Evolutionary conservation across 2,888 invertebrate genomes (phyloP).

Genomic region (Calephelis perditalis): DNA sequence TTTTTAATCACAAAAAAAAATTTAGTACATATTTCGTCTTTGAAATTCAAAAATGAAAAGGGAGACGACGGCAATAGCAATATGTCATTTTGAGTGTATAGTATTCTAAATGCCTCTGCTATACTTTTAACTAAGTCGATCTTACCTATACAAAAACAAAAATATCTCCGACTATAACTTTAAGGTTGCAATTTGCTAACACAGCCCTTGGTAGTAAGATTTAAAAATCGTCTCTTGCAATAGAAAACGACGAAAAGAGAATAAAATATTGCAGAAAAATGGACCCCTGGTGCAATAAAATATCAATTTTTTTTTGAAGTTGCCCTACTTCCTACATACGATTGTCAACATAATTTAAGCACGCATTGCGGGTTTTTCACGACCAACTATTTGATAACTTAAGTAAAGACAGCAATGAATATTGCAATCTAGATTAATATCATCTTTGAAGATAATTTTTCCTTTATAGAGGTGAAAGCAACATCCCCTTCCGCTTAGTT

Average conservation of each 20-base stretch:
- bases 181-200: conserved; percentile 33
- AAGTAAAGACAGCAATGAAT: conserved; percentile 21
- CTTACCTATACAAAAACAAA: background rate
- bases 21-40: too few species aligned
- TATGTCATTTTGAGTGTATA: too few species aligned
- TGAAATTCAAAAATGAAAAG: too few species aligned
- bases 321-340: conserved; percentile 25
- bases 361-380: conserved; percentile 33
- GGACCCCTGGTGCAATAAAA: conserved; percentile 70
- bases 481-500: conserved; percentile 48
- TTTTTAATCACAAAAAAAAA: too few species aligned
- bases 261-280: conserved; percentile 71
- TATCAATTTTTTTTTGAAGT: conserved; percentile 66
- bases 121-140: too few species aligned
- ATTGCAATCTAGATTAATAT: background rate
- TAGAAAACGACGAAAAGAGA: conserved; percentile 52
- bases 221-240: conserved; percentile 32
- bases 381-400: background rate
- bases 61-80: too few species aligned
- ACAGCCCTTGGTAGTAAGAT: conserved; percentile 14
- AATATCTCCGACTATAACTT: conserved; percentile 24
- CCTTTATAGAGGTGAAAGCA: conserved; percentile 16
- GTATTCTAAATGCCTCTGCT: too few species aligned
- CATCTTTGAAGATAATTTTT: conserved; percentile 8
- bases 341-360: background rate